A percentile compares a stretch with the other conserved stretches of the same genome.
Evolutionary conservation across 2,113 vertebrate genomes (phyloP).

Genomic region (Pangasianodon hypophthalmus): DNA sequence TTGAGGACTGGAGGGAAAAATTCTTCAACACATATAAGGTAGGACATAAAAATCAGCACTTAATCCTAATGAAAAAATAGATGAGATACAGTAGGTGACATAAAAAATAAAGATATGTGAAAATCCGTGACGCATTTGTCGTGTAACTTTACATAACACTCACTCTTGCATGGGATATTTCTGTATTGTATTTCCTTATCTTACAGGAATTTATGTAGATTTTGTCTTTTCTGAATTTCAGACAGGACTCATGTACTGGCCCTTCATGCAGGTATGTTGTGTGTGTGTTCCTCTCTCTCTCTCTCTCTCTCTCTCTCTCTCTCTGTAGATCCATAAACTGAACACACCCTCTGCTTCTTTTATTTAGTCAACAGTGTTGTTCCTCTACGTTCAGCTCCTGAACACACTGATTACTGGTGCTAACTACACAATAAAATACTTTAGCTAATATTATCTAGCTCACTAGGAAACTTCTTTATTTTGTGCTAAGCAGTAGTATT

Average conservation of each 20-base stretch:
- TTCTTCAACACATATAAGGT: constrained; percentile 95
- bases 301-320: constrained; percentile 7
- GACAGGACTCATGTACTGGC: constrained; percentile 92
- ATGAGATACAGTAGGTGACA: not conserved
- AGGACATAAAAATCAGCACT: constrained; percentile 24
- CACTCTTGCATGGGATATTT: too few relatives aligned
- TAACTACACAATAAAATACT: not conserved
- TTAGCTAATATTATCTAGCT: not conserved
- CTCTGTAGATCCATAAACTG: not conserved
- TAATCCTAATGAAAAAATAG: not conserved
- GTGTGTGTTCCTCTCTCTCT: not conserved
- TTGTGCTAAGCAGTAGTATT: not conserved
- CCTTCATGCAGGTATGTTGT: constrained; percentile 87
- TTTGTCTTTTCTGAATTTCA: constrained; percentile 66
- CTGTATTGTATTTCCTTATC: not conserved
- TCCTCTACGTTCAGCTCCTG: not conserved
- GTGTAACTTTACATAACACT: not conserved
- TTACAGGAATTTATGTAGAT: not conserved
- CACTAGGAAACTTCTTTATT: not conserved
- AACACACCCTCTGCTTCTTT: not conserved
- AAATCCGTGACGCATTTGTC: not conserved
- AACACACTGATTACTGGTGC: not conserved
- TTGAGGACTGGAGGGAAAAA: constrained; percentile 87
- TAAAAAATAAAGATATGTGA: not conserved
- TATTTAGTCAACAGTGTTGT: constrained; percentile 8